Evolutionary conservation across 2,113 vertebrate genomes (phyloP).

Genomic region (Elachura formosa): DNA sequence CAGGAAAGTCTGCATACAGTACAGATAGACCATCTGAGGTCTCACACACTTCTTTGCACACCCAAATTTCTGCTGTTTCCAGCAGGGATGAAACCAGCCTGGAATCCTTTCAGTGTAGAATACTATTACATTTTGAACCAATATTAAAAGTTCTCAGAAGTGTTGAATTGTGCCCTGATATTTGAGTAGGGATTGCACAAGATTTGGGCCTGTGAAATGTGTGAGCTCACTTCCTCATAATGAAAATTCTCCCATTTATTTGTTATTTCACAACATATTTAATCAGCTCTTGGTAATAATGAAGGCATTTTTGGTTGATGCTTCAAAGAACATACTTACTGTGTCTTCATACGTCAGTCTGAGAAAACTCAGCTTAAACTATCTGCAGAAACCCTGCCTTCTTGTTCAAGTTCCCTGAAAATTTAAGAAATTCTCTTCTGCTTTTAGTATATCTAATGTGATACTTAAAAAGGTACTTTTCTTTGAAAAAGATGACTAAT

Average conservation of each 20-base stretch:
- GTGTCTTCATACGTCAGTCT: not conserved
- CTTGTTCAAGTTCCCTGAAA: not conserved
- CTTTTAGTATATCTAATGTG: not conserved
- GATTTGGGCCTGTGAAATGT: not conserved
- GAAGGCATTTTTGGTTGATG: not conserved
- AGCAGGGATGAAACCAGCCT: not conserved
- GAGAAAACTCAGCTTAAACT: not conserved
- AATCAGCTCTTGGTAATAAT: not conserved
- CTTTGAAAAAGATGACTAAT: not conserved
- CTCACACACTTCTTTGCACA: not conserved
- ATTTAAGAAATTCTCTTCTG: not conserved
- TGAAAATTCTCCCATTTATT: not conserved
- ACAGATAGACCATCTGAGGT: not conserved
- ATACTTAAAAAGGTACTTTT: not conserved
- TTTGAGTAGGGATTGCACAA: not conserved
- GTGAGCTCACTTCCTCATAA: not conserved
- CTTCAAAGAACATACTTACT: not conserved
- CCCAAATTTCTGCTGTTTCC: not conserved
- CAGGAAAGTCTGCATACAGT: not conserved
- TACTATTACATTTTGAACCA: not conserved
- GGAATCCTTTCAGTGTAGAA: not conserved
- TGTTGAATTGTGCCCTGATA: not conserved
- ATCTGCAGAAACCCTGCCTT: not conserved
- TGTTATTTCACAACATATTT: not conserved
- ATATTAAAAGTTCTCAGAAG: not conserved